Evolutionary conservation across 2,797 vertebrate genomes (phyloP).

Genomic region (Lutjanus campechanus): DNA sequence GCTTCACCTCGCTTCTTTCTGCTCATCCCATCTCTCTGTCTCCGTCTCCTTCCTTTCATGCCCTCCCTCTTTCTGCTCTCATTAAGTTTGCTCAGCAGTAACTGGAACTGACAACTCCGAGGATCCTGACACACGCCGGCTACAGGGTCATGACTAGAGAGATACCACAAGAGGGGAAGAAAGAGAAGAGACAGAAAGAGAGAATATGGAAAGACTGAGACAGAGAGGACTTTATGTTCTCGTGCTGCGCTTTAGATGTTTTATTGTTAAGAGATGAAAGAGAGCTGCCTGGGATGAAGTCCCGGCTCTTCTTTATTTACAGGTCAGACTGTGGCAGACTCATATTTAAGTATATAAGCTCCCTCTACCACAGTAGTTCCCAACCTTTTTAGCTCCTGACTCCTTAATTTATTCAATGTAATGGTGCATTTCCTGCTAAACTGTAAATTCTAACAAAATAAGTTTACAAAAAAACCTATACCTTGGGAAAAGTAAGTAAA

Average conservation of each 20-base stretch:
- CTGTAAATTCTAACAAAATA: too few species aligned
- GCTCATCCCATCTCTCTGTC: conserved; percentile 27
- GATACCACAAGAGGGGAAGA: conserved; percentile 22
- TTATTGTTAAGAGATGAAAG: conserved; percentile 9
- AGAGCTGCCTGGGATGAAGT: neutral
- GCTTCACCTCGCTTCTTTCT: conserved; percentile 23
- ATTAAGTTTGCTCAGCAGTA: conserved; percentile 81
- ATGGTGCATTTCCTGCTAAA: too few species aligned
- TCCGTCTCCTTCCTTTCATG: conserved; percentile 49
- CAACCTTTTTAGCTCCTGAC: neutral
- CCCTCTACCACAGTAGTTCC: neutral
- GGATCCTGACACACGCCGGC: conserved; percentile 66
- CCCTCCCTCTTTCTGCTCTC: conserved; percentile 58
- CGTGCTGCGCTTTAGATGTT: neutral
- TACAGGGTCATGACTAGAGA: conserved; percentile 68
- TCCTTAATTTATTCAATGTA: neutral
- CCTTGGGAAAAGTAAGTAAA: too few species aligned
- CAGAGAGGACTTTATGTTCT: conserved; percentile 6
- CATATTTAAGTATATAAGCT: neutral
- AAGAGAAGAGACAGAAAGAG: conserved; percentile 9
- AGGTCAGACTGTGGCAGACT: neutral
- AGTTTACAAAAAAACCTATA: too few species aligned
- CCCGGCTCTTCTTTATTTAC: neutral
- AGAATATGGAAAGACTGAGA: conserved; percentile 12
- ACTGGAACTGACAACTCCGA: conserved; percentile 75